A percentile compares a stretch with the other conserved stretches of the same genome.
phyloP scores from a whole-genome alignment of 1,140 invertebrate genomes.

The Aplysia californica region DNA sequence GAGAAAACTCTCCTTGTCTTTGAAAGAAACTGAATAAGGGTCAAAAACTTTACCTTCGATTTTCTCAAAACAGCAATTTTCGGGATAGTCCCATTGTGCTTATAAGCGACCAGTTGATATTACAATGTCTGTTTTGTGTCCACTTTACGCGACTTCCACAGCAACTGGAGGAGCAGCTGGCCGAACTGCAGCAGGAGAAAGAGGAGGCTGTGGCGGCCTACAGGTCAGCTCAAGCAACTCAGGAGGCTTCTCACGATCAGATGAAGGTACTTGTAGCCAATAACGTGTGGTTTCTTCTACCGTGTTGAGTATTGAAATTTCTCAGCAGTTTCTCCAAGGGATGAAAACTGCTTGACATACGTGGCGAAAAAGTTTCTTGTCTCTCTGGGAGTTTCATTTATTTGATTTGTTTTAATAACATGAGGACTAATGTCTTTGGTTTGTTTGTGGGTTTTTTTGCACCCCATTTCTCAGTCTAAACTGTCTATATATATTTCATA shows the following conservation, averaged over 20 bases:
- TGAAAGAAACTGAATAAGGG: too few relatives aligned
- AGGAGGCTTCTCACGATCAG: conserved; percentile 37
- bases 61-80: too few relatives aligned
- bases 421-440: not conserved
- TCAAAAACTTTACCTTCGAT: too few relatives aligned
- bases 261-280: conserved; percentile 40
- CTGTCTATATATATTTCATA: too few relatives aligned
- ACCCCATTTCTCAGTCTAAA: too few relatives aligned
- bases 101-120: too few relatives aligned
- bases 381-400: not conserved
- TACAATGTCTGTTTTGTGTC: too few relatives aligned
- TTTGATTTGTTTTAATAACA: not conserved
- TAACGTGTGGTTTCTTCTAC: too few relatives aligned
- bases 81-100: too few relatives aligned
- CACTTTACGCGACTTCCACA: conserved; percentile 14
- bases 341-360: not conserved
- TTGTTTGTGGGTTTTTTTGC: not conserved
- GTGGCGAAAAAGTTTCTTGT: not conserved
- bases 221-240: conserved; percentile 42
- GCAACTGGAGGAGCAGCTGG: conserved; percentile 35
- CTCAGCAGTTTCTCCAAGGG: too few relatives aligned
- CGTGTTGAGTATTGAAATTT: too few relatives aligned
- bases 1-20: too few relatives aligned
- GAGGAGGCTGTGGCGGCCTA: conserved; percentile 51
- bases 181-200: conserved; percentile 32